Conservation (phyloP, 2,113 vertebrate genomes). For the Tricholaema leucomelas region DNA sequence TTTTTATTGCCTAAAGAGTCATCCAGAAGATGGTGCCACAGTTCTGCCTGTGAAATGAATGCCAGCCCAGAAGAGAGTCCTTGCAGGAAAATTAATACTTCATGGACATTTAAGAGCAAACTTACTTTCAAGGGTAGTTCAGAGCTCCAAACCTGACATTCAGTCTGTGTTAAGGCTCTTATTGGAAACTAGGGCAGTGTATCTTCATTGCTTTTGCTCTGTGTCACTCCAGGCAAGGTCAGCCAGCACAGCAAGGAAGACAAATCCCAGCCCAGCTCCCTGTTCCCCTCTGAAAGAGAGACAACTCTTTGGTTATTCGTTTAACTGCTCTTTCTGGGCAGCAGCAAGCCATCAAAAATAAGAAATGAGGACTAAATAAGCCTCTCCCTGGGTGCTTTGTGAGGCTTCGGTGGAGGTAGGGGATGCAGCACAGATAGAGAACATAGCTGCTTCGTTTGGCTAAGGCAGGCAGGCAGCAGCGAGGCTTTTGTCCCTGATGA, state of each 20-base stretch:
- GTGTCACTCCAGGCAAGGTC: conserved; percentile 63
- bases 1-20: conserved; percentile 52
- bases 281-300: background rate
- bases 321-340: background rate
- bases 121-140: conserved; percentile 11
- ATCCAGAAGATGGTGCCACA: conserved; percentile 78
- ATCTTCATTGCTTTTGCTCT: conserved; percentile 18
- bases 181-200: conserved; percentile 38
- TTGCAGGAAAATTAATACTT: background rate
- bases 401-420: background rate
- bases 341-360: background rate
- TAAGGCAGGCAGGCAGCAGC: background rate
- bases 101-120: conserved; percentile 34
- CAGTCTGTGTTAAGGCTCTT: conserved; percentile 14
- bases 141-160: conserved; percentile 11
- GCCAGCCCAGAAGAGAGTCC: background rate
- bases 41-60: conserved; percentile 68
- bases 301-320: background rate
- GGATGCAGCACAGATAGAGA: background rate
- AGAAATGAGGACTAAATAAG: background rate
- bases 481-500: background rate
- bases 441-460: background rate
- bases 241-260: background rate
- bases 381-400: background rate
- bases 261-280: background rate